Evolutionary conservation across 2,113 vertebrate genomes (phyloP), one percentile per base, ranked within the genome.

Genomic region (Brachyhypopomus gauderio): DNA sequence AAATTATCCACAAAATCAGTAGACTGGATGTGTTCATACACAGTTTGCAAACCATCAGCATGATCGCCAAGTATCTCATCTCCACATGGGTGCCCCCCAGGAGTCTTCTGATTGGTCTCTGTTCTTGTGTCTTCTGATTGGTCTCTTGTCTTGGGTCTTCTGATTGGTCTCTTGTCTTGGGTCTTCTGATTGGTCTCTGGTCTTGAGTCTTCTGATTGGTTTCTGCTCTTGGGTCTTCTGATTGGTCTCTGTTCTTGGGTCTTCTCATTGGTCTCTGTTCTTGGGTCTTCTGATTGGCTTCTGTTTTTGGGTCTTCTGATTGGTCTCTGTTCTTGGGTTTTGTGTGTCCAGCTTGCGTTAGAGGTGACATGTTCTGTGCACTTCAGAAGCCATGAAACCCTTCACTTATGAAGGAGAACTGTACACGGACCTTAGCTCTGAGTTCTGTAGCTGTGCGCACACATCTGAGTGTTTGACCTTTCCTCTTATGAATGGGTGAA

Each of bases 381-480:
- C 58, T 8, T 30, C 38, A 48, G 38, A 20, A 63, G 23, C 59
- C 58, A 23, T 62, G 22, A 22, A 38, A 23, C 20, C 14, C 25
- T 77, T 77, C 38, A 77, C 64, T 36, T 60, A 77, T 77, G 75
- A n/a, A 62, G 20, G 75, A 77, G 22, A 52, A 34, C 41, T 77
- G 25, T 48, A 52, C 38, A 45, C 30, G 19, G 11, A 38, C 75
- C 75, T 38, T 41, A 60, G 75, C 60, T 0, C n/a, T 70, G 36
- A 8, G 7, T 41, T 34, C 19, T 67, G 45, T 52, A 23, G 8
- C n/a, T 4, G 58, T 3, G 58, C 16, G 25, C 36, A 1, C 36
- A 19, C 0, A 19, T 17, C 14, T 23, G 20, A 48, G n/a, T 62
- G 30, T 36, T 12, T 75, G 38, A 38, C 7, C 34, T 79, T 70